Conservation (phyloP, 2,797 vertebrate species). For the Parauchenoglanis ngamensis region DNA sequence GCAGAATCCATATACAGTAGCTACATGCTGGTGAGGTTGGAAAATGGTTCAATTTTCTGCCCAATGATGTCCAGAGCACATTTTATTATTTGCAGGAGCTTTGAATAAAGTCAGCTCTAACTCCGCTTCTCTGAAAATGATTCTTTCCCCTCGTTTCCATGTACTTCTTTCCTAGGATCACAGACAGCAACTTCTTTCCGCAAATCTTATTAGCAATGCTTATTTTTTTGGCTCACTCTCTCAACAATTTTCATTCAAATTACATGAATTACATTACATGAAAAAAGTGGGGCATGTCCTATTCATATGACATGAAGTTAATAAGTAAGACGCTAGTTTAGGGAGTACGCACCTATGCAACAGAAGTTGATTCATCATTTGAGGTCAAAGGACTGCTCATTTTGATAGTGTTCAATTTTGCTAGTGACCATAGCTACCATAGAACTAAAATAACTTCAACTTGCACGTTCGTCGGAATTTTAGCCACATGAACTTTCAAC, state of each 20-base stretch:
- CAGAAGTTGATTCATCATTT: background rate
- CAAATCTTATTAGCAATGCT: background rate
- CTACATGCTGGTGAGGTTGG: background rate
- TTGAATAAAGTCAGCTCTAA: background rate
- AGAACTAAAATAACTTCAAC: background rate
- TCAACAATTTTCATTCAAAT: background rate
- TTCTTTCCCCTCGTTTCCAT: background rate
- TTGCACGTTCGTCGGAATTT: background rate
- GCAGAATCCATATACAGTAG: background rate
- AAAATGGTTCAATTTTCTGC: background rate
- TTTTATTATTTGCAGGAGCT: background rate
- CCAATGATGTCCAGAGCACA: background rate
- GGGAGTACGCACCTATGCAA: background rate
- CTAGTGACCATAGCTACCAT: background rate
- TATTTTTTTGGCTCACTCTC: background rate
- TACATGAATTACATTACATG: background rate
- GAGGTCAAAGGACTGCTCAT: background rate
- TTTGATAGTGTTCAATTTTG: background rate
- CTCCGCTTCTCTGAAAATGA: background rate
- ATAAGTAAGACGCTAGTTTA: background rate
- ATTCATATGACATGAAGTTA: background rate
- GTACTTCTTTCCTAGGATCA: background rate
- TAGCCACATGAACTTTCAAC: background rate
- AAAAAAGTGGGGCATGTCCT: background rate
- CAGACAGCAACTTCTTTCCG: background rate